Percentiles rank a stretch among this genome's conserved stretches.
Conservation (phyloP, 1,140 invertebrate genomes). For the Ceratosolen solmsi region DNA sequence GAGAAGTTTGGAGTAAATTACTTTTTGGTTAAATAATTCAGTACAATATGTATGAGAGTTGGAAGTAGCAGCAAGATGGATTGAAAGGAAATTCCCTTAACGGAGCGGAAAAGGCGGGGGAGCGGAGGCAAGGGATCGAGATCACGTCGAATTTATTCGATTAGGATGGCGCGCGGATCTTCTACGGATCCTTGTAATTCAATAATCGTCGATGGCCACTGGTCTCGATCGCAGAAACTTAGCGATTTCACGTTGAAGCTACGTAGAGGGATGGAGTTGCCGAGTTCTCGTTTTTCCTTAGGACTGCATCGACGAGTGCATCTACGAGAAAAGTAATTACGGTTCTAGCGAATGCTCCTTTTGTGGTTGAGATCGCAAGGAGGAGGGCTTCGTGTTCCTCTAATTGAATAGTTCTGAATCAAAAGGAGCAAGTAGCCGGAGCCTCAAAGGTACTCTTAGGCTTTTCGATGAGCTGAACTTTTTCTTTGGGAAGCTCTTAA, state of each 20-base stretch:
- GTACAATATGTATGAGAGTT: not conserved
- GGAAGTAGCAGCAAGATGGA: not conserved
- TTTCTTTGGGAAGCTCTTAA: not conserved
- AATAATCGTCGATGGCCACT: not conserved
- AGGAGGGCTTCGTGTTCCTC: not conserved
- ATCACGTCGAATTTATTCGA: not conserved
- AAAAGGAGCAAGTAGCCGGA: not conserved
- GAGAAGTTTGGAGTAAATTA: not conserved
- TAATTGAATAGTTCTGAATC: not conserved
- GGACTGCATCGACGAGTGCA: not conserved
- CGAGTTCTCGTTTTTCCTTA: not conserved
- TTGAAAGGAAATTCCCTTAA: conserved; percentile 13
- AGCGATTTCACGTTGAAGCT: not conserved
- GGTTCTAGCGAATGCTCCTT: not conserved
- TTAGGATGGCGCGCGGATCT: not conserved
- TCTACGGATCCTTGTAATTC: not conserved
- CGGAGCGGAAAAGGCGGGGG: not conserved
- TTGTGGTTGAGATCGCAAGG: not conserved
- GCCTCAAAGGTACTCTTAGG: too few species aligned
- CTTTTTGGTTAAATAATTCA: not conserved
- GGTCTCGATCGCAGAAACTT: not conserved
- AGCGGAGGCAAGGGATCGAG: not conserved
- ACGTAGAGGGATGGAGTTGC: not conserved
- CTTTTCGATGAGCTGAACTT: not conserved
- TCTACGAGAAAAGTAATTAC: not conserved